phyloP scores from a whole-genome alignment of 2,113 vertebrate genomes.

The Tachuris rubrigastra region DNA sequence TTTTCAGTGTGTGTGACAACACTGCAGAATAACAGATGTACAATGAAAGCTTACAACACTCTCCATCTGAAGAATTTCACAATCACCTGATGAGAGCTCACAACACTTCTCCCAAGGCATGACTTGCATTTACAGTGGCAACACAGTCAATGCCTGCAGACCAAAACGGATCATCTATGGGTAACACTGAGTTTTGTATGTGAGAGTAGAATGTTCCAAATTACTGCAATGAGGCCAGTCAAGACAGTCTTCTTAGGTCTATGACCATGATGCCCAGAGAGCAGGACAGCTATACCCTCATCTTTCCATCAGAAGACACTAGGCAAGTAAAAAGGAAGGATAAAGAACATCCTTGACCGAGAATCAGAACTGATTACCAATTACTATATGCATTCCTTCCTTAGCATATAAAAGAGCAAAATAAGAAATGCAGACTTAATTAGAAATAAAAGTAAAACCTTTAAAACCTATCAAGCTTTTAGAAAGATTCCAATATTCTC shows the following conservation, averaged over 20 bases:
- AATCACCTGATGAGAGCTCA: background rate
- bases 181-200: fast-evolving
- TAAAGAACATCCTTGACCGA: background rate
- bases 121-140: background rate
- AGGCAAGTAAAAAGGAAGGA: background rate
- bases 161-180: background rate
- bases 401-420: background rate
- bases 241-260: background rate
- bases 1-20: background rate
- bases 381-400: background rate
- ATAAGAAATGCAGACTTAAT: background rate
- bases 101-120: background rate
- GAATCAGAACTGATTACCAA: background rate
- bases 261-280: background rate
- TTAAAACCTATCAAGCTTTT: background rate
- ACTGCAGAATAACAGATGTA: background rate
- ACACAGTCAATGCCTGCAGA: background rate
- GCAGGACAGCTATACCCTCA: background rate
- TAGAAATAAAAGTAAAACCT: background rate
- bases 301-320: background rate
- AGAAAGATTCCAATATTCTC: background rate
- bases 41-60: background rate
- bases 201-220: background rate
- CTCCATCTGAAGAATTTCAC: background rate
- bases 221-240: background rate